Evolutionary conservation across 2,888 invertebrate species (phyloP).

Genomic region (Nemapogon koenigi): DNA sequence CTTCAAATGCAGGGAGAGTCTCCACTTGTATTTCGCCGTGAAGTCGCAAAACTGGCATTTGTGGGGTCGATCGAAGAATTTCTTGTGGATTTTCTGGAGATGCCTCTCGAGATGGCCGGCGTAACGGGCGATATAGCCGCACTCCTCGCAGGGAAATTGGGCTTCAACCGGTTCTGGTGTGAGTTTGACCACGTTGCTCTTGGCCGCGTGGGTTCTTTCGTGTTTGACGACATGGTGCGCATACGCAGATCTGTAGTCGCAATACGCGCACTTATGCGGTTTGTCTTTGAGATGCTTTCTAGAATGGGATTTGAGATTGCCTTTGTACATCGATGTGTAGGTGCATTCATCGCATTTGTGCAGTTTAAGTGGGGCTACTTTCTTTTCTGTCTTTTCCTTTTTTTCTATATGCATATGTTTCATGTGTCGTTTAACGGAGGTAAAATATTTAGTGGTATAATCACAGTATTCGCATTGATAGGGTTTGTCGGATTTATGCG

Average conservation of each 20-base stretch:
- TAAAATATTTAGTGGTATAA: background rate
- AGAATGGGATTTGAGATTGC: background rate
- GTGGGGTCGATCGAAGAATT: background rate
- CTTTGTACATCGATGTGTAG: background rate
- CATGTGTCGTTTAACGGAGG: background rate
- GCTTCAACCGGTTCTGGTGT: too few relatives aligned
- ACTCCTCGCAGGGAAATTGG: background rate
- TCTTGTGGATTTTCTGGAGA: background rate
- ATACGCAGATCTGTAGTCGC: background rate
- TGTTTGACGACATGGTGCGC: background rate
- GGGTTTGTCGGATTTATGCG: background rate
- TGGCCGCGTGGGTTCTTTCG: background rate
- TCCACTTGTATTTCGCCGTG: background rate
- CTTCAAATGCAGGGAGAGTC: background rate
- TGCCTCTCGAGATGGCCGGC: constrained; percentile 1
- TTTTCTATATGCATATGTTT: background rate
- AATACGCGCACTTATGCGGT: background rate
- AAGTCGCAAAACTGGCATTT: constrained; percentile 2
- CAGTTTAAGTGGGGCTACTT: background rate
- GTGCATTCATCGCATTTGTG: background rate
- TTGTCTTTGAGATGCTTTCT: background rate
- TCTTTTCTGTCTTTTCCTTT: background rate
- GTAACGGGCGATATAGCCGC: background rate
- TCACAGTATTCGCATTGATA: constrained; percentile 1
- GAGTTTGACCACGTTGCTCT: background rate